These are phyloP conservation scores for Phalacrocorax aristotelis DNA, from an alignment of 2,113 vertebrate species.

Conservation along the genomic window DNA sequence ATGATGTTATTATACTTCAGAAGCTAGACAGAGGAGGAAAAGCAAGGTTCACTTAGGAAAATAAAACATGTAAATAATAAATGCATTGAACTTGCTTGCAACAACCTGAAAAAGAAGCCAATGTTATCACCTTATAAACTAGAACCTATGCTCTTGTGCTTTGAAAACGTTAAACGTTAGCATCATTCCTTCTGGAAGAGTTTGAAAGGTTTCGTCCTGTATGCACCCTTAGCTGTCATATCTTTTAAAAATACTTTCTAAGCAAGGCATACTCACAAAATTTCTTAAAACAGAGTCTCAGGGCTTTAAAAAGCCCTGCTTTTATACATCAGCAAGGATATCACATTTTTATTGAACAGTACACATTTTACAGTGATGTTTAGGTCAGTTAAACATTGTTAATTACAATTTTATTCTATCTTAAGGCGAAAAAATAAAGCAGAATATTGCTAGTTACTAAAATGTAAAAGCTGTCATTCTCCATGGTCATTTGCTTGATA, in stretches of 20 bases:
- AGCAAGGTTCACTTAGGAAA: neutral
- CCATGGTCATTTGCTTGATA: conserved; percentile 53
- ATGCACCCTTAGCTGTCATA: neutral
- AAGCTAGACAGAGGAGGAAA: neutral
- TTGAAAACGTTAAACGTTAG: neutral
- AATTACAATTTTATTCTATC: conserved; percentile 56
- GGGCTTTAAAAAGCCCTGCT: neutral
- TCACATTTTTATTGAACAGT: neutral
- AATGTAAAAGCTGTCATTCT: conserved; percentile 57
- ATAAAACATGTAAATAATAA: neutral
- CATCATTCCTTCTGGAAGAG: neutral
- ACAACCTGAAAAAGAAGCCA: neutral
- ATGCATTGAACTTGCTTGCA: neutral
- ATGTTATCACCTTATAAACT: neutral
- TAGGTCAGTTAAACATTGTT: conserved; percentile 55
- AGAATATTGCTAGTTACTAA: conserved; percentile 46
- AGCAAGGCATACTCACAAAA: neutral
- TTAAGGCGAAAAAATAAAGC: conserved; percentile 37
- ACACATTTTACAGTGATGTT: conserved; percentile 24
- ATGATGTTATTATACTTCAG: neutral
- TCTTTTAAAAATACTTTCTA: neutral
- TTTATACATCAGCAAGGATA: neutral
- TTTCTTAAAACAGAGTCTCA: neutral
- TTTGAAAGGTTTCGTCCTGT: neutral
- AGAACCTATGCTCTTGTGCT: neutral